Conservation (phyloP, 2,797 vertebrate species). For the Meda fulgida region DNA sequence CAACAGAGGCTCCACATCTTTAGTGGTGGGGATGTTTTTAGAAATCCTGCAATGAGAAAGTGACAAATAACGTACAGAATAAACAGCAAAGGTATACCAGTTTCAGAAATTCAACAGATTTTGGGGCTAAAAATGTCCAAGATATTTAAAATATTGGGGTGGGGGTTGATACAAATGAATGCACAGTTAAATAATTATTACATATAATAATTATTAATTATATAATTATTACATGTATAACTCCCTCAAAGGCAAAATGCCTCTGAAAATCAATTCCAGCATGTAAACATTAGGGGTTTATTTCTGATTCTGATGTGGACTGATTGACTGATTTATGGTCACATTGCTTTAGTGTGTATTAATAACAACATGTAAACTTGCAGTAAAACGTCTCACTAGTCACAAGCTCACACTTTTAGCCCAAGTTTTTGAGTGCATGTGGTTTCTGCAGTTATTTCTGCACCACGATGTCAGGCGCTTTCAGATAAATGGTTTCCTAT, state of each 20-base stretch:
- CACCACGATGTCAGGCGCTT: slow-evolving; percentile 20
- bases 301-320: neutral
- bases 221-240: neutral
- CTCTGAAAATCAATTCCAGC: neutral
- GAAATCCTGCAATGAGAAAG: slow-evolving; percentile 83
- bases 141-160: neutral
- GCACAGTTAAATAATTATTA: neutral
- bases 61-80: neutral
- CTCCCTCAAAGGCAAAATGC: neutral
- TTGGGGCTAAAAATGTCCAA: neutral
- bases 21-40: slow-evolving; percentile 95
- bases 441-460: slow-evolving; percentile 3
- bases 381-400: neutral
- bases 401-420: neutral
- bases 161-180: neutral
- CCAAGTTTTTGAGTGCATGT: neutral
- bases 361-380: neutral
- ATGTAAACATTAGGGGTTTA: neutral
- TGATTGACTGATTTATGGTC: neutral
- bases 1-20: slow-evolving; percentile 96
- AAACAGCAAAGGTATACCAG: neutral
- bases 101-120: neutral
- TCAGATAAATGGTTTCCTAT: slow-evolving; percentile 53
- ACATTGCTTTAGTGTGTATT: neutral
- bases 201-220: neutral